Percentiles rank a stretch among this genome's conserved stretches.
phyloP scores from a whole-genome alignment of 1,140 invertebrate species.

The Leguminivora glycinivorella region DNA sequence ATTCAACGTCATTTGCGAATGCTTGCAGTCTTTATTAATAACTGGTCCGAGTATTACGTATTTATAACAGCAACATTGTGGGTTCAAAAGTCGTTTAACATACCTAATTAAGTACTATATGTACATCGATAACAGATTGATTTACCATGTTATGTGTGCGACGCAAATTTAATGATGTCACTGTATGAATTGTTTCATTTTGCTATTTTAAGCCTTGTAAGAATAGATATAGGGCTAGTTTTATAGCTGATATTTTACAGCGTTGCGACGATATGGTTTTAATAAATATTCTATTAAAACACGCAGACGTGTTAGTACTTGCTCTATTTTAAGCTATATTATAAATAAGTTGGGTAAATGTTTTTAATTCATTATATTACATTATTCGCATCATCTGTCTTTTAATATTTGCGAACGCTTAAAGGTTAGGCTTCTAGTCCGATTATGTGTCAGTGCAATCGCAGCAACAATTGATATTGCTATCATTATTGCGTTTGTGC shows the following conservation, averaged over 20 bases:
- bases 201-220: neutral
- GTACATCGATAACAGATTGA: slow-evolving; percentile 6
- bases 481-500: too few relatives aligned
- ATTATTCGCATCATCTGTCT: too few relatives aligned
- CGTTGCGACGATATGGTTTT: neutral
- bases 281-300: neutral
- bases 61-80: neutral
- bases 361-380: too few relatives aligned
- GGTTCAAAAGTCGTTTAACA: neutral
- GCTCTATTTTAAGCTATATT: neutral
- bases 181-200: slow-evolving; percentile 10
- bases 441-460: too few relatives aligned
- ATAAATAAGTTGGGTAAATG: neutral
- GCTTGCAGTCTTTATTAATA: neutral
- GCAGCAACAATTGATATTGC: too few relatives aligned
- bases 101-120: slow-evolving; percentile 6
- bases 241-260: neutral
- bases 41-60: neutral
- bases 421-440: too few relatives aligned
- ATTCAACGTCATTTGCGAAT: neutral
- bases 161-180: slow-evolving; percentile 31
- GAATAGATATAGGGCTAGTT: neutral
- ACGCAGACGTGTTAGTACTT: neutral
- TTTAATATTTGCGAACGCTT: too few relatives aligned
- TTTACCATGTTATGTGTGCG: neutral